Evolutionary conservation across 2,113 vertebrate genomes (phyloP), one percentile per base, ranked within the genome.

Genomic region (Peromyscus leucopus): DNA sequence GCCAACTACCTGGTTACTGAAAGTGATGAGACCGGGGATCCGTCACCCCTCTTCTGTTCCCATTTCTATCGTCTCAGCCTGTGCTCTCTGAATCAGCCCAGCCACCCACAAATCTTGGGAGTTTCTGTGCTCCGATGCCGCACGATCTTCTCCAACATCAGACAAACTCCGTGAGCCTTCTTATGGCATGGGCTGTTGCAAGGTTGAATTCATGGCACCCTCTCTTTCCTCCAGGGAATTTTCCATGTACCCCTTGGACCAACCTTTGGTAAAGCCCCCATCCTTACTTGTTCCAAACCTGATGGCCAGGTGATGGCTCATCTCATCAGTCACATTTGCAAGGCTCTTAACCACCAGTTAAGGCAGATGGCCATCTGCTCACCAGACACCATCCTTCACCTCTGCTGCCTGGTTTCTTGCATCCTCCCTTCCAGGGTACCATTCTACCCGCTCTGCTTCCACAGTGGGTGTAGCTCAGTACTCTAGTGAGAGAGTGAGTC

Each of bases 321-420:
- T 4, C 2, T 11, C 21, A 26, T 26, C 16, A 46, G 59, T 24
- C 55, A 78, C n/a, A 2, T 9, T n/a, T 55, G 74, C 11, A 28
- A 16, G 26, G 15, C 22, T 80, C 65, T 63, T 3, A 7, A 61
- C 67, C 19, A 17, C 80, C 6, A 2, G 16, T 8, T 11, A 74
- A 28, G 1, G 26, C 15, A 1, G 28, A 22, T n/a, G 13, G 12
- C 22, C 3, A 1, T 1, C 5, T 55, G 9, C 51, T 71, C 69
- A 39, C 28, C 76, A 39, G 55, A 10, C 21, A 26, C 36, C 12
- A 0, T 26, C 69, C 24, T 59, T 61, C 3, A 2, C 2, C n/a
- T 83, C n/a, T 61, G 19, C 55, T 42, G 2, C 59, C 31, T 79
- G 42, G 21, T 39, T 26, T 22, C 46, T 46, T 22, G 59, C 42